phyloP scores from a whole-genome alignment of 2,888 invertebrate species.

The Vannuccia rotundouncinata region DNA sequence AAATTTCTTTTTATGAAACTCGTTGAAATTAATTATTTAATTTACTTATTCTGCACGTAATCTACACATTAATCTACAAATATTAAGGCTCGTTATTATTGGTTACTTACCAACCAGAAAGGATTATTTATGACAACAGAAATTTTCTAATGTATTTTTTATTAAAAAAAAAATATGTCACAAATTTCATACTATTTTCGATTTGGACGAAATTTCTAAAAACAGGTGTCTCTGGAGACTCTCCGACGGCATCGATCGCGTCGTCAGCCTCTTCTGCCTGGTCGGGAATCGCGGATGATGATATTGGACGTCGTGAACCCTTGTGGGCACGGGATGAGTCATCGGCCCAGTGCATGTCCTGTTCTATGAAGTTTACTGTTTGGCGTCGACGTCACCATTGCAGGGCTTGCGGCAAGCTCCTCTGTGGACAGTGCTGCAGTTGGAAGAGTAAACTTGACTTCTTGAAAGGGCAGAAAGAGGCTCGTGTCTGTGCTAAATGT shows the following conservation, averaged over 20 bases:
- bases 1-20: too few species aligned
- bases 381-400: constrained; percentile 70
- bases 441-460: constrained; percentile 68
- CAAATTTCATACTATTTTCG: too few species aligned
- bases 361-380: constrained; percentile 69
- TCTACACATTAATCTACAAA: too few species aligned
- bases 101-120: too few species aligned
- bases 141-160: too few species aligned
- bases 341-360: constrained; percentile 64
- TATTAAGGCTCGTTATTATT: too few species aligned
- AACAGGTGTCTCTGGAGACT: background rate
- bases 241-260: background rate
- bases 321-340: constrained; percentile 24
- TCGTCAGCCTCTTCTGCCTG: background rate
- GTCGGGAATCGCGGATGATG: constrained; percentile 11
- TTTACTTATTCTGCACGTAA: too few species aligned
- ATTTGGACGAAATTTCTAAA: too few species aligned
- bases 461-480: constrained; percentile 66
- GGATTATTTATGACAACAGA: too few species aligned
- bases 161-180: too few species aligned
- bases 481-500: constrained; percentile 71
- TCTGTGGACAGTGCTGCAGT: constrained; percentile 56
- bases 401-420: constrained; percentile 65
- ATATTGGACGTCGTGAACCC: constrained; percentile 28
- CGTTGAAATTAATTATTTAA: too few species aligned